A percentile compares a stretch with the other conserved stretches of the same genome.
Evolutionary conservation across 1,140 invertebrate species (phyloP).

Genomic region (Ips nitidus): DNA sequence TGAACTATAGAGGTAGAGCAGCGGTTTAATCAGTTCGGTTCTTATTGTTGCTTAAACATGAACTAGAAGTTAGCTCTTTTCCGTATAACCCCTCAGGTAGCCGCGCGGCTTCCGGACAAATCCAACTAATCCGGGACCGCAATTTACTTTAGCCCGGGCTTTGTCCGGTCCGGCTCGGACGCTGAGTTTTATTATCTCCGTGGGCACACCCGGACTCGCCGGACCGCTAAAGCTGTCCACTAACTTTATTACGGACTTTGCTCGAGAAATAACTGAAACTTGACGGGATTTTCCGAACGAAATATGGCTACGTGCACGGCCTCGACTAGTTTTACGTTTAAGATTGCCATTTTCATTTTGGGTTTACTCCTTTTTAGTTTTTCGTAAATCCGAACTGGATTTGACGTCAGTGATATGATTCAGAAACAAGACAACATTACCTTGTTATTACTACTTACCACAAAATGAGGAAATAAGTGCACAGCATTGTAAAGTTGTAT

Average conservation of each 20-base stretch:
- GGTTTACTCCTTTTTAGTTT: too few relatives aligned
- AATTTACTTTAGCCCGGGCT: slow-evolving; percentile 56
- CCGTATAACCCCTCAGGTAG: slow-evolving; percentile 28
- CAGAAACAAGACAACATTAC: too few relatives aligned
- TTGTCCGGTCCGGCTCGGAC: slow-evolving; percentile 52
- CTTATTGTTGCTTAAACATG: slow-evolving; percentile 29
- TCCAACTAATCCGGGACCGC: slow-evolving; percentile 55
- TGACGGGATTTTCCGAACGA: slow-evolving; percentile 16
- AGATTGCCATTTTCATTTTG: too few relatives aligned
- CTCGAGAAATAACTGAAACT: slow-evolving; percentile 28
- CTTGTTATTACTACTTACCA: too few relatives aligned
- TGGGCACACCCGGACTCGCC: slow-evolving; percentile 42
- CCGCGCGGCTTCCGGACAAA: slow-evolving; percentile 52
- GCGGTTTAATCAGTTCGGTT: slow-evolving; percentile 7
- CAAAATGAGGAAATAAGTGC: too few relatives aligned
- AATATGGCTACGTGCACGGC: neutral
- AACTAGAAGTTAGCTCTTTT: slow-evolving; percentile 34
- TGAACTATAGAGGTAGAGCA: too few relatives aligned
- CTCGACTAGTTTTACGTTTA: too few relatives aligned
- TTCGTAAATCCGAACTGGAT: too few relatives aligned
- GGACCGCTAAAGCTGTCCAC: slow-evolving; percentile 50
- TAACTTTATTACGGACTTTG: slow-evolving; percentile 50
- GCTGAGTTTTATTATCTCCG: slow-evolving; percentile 57
- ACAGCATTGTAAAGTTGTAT: too few relatives aligned
- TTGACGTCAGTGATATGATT: too few relatives aligned